phyloP scores from a whole-genome alignment of 2,888 invertebrate genomes.

The Eustalomyia histrio region DNA sequence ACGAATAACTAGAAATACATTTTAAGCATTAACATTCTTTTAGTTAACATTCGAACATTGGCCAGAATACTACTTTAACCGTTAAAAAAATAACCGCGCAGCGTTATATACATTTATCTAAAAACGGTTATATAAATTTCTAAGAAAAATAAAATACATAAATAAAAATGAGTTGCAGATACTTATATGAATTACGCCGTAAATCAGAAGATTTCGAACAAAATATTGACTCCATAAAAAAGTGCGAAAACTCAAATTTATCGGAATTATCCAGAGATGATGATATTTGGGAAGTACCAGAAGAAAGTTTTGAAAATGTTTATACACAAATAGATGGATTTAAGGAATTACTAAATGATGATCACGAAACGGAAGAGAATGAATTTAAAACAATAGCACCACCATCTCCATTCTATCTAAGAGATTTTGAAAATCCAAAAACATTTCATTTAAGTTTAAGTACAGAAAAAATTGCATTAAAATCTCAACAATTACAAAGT shows the following conservation, averaged over 20 bases:
- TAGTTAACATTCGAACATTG: slow-evolving; percentile 53
- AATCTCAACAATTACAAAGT: slow-evolving; percentile 54
- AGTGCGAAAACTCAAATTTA: slow-evolving; percentile 44
- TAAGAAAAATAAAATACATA: background rate
- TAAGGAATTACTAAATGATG: slow-evolving; percentile 60
- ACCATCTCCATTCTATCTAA: background rate
- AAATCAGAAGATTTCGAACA: slow-evolving; percentile 61
- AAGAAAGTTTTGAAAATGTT: slow-evolving; percentile 58
- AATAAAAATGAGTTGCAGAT: slow-evolving; percentile 61
- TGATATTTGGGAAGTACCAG: slow-evolving; percentile 63
- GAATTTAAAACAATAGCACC: background rate
- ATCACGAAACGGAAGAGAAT: background rate
- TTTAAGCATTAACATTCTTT: slow-evolving; percentile 51
- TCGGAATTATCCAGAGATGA: slow-evolving; percentile 56
- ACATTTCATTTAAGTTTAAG: slow-evolving; percentile 67
- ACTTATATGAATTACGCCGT: slow-evolving; percentile 62
- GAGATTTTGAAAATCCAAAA: slow-evolving; percentile 61
- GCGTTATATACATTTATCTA: background rate
- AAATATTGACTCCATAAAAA: slow-evolving; percentile 30
- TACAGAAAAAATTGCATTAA: slow-evolving; percentile 71
- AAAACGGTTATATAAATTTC: slow-evolving; percentile 27
- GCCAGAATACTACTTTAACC: slow-evolving; percentile 25
- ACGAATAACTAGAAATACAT: slow-evolving; percentile 33
- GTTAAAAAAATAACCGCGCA: background rate
- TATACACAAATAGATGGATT: slow-evolving; percentile 68